phyloP scores from a whole-genome alignment of 2,797 vertebrate species.

The Danio tinwini region DNA sequence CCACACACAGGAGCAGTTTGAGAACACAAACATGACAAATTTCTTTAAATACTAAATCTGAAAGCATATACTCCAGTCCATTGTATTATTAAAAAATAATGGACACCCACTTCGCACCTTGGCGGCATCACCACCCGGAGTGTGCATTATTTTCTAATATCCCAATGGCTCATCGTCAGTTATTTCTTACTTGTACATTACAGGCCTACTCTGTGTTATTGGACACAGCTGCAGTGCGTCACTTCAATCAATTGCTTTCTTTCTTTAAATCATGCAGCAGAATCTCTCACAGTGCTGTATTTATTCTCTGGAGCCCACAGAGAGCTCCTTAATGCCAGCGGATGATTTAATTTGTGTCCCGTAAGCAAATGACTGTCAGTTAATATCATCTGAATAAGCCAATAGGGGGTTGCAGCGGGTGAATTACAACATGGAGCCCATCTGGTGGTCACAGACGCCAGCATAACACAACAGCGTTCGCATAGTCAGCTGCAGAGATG shows the following conservation, averaged over 20 bases:
- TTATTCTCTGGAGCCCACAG: conserved; percentile 46
- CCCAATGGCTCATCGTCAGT: too few species aligned
- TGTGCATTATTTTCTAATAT: too few species aligned
- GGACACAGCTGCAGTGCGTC: conserved; percentile 21
- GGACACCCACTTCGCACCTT: too few species aligned
- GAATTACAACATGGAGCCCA: conserved; percentile 58
- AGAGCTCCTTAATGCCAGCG: conserved; percentile 53
- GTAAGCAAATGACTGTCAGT: conserved; percentile 61
- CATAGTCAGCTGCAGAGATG: conserved; percentile 29
- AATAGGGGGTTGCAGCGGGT: conserved; percentile 58
- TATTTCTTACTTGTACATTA: conserved; percentile 55
- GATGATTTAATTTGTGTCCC: conserved; percentile 62
- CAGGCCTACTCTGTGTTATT: conserved; percentile 56
- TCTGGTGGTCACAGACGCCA: conserved; percentile 48
- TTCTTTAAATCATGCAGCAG: conserved; percentile 40
- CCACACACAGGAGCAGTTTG: too few species aligned
- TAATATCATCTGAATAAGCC: conserved; percentile 60
- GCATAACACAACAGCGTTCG: conserved; percentile 42
- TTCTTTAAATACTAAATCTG: too few species aligned
- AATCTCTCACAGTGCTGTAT: conserved; percentile 10
- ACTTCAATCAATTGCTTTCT: conserved; percentile 42
- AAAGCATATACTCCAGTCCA: too few species aligned
- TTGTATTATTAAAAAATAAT: too few species aligned
- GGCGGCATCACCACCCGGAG: too few species aligned
- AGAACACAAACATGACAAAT: too few species aligned